Base-by-base conservation (phyloP, 2,888 invertebrate genomes). In the Cosmia trapezina region DNA sequence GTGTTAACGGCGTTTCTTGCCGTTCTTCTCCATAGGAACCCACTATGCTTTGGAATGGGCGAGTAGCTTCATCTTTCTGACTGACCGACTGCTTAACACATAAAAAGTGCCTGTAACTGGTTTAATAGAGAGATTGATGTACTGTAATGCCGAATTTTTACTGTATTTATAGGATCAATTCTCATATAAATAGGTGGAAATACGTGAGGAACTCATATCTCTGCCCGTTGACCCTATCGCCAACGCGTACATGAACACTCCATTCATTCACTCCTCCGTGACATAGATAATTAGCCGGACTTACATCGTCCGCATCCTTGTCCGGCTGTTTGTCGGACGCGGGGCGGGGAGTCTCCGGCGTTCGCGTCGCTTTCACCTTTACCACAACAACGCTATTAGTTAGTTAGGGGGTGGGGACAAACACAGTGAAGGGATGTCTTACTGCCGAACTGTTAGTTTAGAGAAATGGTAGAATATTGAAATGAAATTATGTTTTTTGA, bases 341-440 rank as follows among this genome's bases (percentile, higher is more conserved):
- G 57, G 96, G 95, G 2, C 96, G 94, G 79, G 96, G 96, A n/a
- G 96, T 96, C 92, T 96, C 96, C 3, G 96, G 96, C 54, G 96
- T 96, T 49, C 96, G 94, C 45, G 96, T 91, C 76, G 89, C 87
- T 88, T 96, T 96, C 87, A 95, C 96, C 96, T 96, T 90, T 79
- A 66, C 78, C 78, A 77, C 64, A 87, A 88, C 79, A 87, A 59
- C 72, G 68, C 68, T 70, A 83, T 86, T 86, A 77, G 75, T 80
- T 72, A 78, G 76, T 84, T 84, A 72, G 59, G 53, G 63, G 67
- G 28, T 41, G 67, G 62, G 37, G 19, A 64, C 80, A 51, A 57
- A 71, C 63, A 80, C 67, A 9, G 12, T 43, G 17, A n/a, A 8
- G 43, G n/a, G 0, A 41, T 67, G 70, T 57, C 53, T 79, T 65